These are phyloP conservation scores for Oryzias javanicus DNA, from an alignment of 2,113 vertebrate species.

Conservation along the genomic window DNA sequence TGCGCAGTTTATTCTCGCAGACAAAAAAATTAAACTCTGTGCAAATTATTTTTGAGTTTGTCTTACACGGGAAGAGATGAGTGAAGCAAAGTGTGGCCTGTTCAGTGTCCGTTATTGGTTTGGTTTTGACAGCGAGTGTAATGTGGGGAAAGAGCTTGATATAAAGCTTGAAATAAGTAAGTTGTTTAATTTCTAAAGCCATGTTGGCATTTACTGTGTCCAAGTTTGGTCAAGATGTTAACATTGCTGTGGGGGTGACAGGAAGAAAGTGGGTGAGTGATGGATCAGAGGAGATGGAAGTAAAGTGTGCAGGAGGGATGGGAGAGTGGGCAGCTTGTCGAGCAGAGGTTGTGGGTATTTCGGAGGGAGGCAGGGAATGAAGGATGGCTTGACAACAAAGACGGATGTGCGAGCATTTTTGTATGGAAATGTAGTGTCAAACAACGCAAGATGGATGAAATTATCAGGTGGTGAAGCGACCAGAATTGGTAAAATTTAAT, in stretches of 20 bases:
- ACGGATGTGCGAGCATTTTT: slow-evolving; percentile 51
- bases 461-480: slow-evolving; percentile 30
- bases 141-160: no score
- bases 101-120: slow-evolving; percentile 23
- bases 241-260: slow-evolving; percentile 12
- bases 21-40: slow-evolving; percentile 53
- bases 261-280: slow-evolving; percentile 40
- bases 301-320: slow-evolving; percentile 30
- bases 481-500: slow-evolving; percentile 43
- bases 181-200: slow-evolving; percentile 21
- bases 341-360: slow-evolving; percentile 34
- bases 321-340: slow-evolving; percentile 43
- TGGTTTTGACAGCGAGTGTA: slow-evolving; percentile 37
- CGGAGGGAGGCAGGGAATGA: slow-evolving; percentile 29
- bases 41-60: slow-evolving; percentile 72
- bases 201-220: slow-evolving; percentile 11
- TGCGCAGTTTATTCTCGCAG: slow-evolving; percentile 70
- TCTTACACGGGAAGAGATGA: slow-evolving; percentile 57
- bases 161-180: no score
- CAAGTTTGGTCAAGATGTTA: slow-evolving; percentile 42
- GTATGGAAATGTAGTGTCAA: slow-evolving; percentile 60
- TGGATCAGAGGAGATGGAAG: slow-evolving; percentile 39
- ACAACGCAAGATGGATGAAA: slow-evolving; percentile 53
- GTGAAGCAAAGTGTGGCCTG: slow-evolving; percentile 42
- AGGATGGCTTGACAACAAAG: slow-evolving; percentile 56